Base-by-base conservation (phyloP, 2,888 invertebrate genomes). In the Papilio demoleus region DNA sequence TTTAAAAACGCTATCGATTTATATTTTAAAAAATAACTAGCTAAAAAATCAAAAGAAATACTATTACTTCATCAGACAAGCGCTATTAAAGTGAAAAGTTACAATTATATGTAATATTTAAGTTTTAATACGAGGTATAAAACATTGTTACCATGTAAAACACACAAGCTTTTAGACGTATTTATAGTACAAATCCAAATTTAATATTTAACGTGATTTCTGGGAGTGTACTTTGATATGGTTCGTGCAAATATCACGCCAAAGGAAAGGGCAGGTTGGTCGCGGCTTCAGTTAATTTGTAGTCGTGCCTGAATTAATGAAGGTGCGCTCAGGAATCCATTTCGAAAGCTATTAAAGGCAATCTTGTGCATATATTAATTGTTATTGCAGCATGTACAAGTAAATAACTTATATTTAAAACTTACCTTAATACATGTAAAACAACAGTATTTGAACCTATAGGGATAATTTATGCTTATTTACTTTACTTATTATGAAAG, bases 271-370 rank as follows among this genome's bases (percentile, higher is more conserved):
- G 74, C 78, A 78, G 75, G 76, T 77, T 74, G 75, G 73, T 71
- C 73, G 72, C 73, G 76, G 74, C 79, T 77, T 76, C 78, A 80
- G 81, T 82, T 85, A 83, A 88, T 87, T 87, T 85, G 84, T 83
- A 81, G 83, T 85, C 85, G 82, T 87, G 86, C 88, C 87, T 86
- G 85, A 87, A 86, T 87, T 87, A 87, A 87, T 83, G 81, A 85
- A 85, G 80, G 77, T 78, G 73, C 62, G 77, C 77, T 75, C 72
- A 75, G 75, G 76, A 80, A 79, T 79, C 81, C 79, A 85, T 84
- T 85, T 82, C 79, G 79, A 81, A 84, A 84, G 79, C 79, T 77
- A 75, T 82, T 80, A 81, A 81, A 67, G 53, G 40, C 31, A 47
- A 66, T 58, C 45, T 59, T 66, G 36, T 38, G 45, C 38, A 66